Base-by-base conservation (phyloP, 2,888 invertebrate genomes). In the Cheilosia scutellata region DNA sequence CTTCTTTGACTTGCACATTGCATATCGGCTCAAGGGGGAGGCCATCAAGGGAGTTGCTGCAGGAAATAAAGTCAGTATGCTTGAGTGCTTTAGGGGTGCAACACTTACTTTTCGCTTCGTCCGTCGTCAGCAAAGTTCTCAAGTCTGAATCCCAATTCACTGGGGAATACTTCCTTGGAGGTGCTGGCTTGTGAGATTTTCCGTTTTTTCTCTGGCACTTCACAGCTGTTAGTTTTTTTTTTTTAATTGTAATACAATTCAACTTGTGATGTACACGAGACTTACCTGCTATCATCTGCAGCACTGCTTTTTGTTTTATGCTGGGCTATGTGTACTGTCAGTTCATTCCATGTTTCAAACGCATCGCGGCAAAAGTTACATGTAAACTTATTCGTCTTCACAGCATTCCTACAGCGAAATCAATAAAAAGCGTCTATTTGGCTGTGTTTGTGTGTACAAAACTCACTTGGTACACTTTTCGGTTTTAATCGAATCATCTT, bases 1-100 rank as follows among this genome's bases (percentile, higher is more conserved):
- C 86, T 31, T 86, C 86, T 53, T 86, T 86, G 16, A 86, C 82
- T 72, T 86, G 86, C n/a, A 86, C 86, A 58, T 68, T 86, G 63
- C 86, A 86, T 55, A 86, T 86, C 9, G 86, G 86, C 33, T 86
- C 86, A 2, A 86, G 76, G 11, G 80, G 86, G 2, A 86, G 68
- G 1, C 86, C 86, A 27, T 86, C 86, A 29, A 86, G 55, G 4
- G 86, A 86, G 27, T 72, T 68, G 51, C 76, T 68, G 40, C 51
- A 60, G 42, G 1, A 5, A 42, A n/a, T 27, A n/a, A 27, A 11
- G 5, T 6, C 3, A 29, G 33, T n/a, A 51, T 13, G 29, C 0
- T 49, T 7, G 31, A 1, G 20, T 7, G 5, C 1, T 25, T 25
- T 11, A 9, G 4, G 31, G 16, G 20, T 27, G 42, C 11, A 42